Evolutionary conservation across 2,797 vertebrate species (phyloP).

Genomic region (Denticeps clupeoides): DNA sequence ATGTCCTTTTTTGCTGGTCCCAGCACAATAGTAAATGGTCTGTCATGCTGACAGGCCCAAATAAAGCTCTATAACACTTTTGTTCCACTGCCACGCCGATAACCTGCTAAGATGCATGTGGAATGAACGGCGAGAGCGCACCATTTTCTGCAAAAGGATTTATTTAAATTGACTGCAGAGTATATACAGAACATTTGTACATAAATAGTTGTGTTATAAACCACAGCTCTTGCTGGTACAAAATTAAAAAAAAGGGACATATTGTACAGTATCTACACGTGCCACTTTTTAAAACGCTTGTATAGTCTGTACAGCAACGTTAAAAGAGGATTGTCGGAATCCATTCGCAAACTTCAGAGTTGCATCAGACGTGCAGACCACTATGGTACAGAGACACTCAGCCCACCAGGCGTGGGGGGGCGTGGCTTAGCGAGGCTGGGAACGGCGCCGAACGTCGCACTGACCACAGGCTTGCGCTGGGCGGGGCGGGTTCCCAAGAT

Average conservation of each 20-base stretch:
- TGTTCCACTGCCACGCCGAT: background rate
- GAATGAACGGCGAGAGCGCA: constrained; percentile 5
- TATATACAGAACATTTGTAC: constrained; percentile 66
- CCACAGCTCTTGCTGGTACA: constrained; percentile 63
- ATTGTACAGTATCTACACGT: constrained; percentile 77
- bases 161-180: constrained; percentile 55
- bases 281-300: constrained; percentile 45
- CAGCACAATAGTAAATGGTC: too few species aligned
- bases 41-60: too few species aligned
- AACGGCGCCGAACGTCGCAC: too few species aligned
- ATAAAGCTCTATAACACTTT: too few species aligned
- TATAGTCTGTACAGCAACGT: constrained; percentile 25
- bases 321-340: constrained; percentile 42
- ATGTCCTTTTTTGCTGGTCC: too few species aligned
- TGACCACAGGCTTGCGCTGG: too few species aligned
- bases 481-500: too few species aligned
- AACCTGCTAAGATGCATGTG: background rate
- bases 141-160: constrained; percentile 64
- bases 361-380: constrained; percentile 30
- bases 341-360: constrained; percentile 28
- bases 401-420: constrained; percentile 6
- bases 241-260: constrained; percentile 71
- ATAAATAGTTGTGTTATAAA: constrained; percentile 77
- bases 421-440: constrained; percentile 16
- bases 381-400: constrained; percentile 7